phyloP scores from a whole-genome alignment of 2,113 vertebrate species.

The Phaethornis superciliosus region DNA sequence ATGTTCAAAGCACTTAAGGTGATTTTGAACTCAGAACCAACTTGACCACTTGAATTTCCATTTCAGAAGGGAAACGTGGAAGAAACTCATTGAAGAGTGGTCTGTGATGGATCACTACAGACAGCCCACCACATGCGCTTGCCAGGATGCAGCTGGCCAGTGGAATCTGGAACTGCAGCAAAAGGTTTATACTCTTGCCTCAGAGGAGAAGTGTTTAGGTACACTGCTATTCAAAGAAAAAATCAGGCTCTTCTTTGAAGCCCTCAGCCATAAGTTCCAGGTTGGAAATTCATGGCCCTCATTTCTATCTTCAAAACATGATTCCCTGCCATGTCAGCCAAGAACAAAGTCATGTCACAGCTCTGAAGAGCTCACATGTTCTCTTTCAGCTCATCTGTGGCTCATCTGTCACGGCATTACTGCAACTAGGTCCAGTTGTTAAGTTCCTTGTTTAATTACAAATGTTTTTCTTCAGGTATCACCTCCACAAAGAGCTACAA shows the following conservation, averaged over 20 bases:
- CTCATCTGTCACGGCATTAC: neutral
- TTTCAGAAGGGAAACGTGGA: neutral
- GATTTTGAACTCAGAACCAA: neutral
- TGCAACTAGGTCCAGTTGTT: neutral
- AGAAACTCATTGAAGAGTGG: neutral
- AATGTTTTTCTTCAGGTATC: neutral
- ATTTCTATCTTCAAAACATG: neutral
- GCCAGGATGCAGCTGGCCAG: neutral
- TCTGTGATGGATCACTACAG: neutral
- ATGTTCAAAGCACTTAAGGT: neutral
- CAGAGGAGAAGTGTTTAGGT: neutral
- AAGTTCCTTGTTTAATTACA: neutral
- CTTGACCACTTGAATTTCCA: neutral
- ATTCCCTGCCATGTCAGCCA: neutral
- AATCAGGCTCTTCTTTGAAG: neutral
- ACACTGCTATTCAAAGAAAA: neutral
- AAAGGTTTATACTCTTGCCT: neutral
- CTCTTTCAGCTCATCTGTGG: neutral
- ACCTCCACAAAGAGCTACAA: neutral
- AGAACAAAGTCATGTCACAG: neutral
- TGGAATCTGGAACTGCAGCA: neutral
- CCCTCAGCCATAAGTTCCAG: neutral
- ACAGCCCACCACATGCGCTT: neutral
- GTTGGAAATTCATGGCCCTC: neutral
- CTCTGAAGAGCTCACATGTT: neutral